Percentiles rank a stretch among this genome's conserved stretches.
Evolutionary conservation across 2,113 vertebrate genomes (phyloP).

Genomic region (Mungos mungo): DNA sequence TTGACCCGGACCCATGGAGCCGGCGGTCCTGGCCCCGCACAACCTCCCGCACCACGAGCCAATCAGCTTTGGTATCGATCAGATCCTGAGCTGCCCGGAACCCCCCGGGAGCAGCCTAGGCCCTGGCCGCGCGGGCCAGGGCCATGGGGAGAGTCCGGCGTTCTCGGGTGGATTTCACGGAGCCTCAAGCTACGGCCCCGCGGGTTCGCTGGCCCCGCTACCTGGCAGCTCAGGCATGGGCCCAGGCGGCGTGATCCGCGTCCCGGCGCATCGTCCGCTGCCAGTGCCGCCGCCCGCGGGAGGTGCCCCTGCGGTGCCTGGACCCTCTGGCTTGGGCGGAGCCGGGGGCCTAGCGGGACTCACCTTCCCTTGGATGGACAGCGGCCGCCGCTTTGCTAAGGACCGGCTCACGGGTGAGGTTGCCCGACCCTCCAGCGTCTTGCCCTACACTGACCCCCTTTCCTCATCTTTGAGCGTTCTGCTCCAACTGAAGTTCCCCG

Average conservation of each 20-base stretch:
- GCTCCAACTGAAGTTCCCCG: background rate
- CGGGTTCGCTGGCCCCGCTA: constrained; percentile 92
- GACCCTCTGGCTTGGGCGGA: constrained; percentile 87
- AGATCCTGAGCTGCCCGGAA: constrained; percentile 93
- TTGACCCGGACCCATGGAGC: constrained; percentile 85
- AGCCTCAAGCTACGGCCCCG: constrained; percentile 88
- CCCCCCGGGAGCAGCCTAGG: constrained; percentile 85
- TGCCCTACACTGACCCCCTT: background rate
- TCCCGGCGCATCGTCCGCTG: constrained; percentile 91
- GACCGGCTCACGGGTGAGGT: constrained; percentile 94
- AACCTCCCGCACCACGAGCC: constrained; percentile 91
- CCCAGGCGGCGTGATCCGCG: constrained; percentile 90
- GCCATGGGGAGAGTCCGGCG: constrained; percentile 87
- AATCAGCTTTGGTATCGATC: constrained; percentile 95
- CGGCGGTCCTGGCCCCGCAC: constrained; percentile 88
- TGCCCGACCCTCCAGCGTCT: background rate
- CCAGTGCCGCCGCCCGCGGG: constrained; percentile 82
- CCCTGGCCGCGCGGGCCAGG: constrained; percentile 82
- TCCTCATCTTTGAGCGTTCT: background rate
- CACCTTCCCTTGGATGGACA: constrained; percentile 97
- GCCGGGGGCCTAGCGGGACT: constrained; percentile 88
- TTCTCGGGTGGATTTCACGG: constrained; percentile 89
- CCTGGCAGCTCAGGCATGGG: constrained; percentile 91
- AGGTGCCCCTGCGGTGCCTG: constrained; percentile 80
- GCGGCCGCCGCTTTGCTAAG: constrained; percentile 92